Evolutionary conservation across 1,140 invertebrate genomes (phyloP), one percentile per base, ranked within the genome.

Genomic region (Antheraea mylitta): DNA sequence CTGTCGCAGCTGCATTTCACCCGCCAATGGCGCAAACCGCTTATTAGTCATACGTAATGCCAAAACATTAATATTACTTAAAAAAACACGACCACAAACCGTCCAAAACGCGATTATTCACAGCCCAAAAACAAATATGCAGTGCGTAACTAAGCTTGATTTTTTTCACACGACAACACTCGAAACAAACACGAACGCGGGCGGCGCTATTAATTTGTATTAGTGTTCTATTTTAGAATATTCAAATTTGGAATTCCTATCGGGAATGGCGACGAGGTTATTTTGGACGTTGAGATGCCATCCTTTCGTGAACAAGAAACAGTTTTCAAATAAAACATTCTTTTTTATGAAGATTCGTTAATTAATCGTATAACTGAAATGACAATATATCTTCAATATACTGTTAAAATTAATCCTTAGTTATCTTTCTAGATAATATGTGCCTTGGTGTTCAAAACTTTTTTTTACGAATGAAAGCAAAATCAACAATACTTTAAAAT

Each of bases 71-170:
- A 75, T 90, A 88, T 83, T 83, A 81, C 83, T 89, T 86, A 86
- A 87, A 83, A 86, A 83, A 73, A 79, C 74, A 66, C 68, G 58
- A 89, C 87, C 87, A 78, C 89, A 86, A 80, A 89, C 87, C 87
- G 79, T 79, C 81, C 71, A 80, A 73, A 91, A 90, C 80, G 75
- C 85, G 76, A 91, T 91, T 91, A 83, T 91, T 91, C 89, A 91
- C 85, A 89, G 81, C 81, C 11, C 59, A 30, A 30, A 61, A 22
- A 42, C 38, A 42, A 42, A 42, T 42, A 9, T 53, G 45, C 45
- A 53, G 45, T n/a, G 45, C 13, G 45, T 53, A 53, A n/a, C 45
- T 53, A 53, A 53, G 45, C 45, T 53, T 6, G 6, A 5, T 16
- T 13, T 53, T 53, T 53, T 53, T 53, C 38, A 42, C 38, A 42